A percentile compares a stretch with the other conserved stretches of the same genome.
Conservation (phyloP, 2,888 invertebrate genomes). For the Zhuqinia jingwanae region DNA sequence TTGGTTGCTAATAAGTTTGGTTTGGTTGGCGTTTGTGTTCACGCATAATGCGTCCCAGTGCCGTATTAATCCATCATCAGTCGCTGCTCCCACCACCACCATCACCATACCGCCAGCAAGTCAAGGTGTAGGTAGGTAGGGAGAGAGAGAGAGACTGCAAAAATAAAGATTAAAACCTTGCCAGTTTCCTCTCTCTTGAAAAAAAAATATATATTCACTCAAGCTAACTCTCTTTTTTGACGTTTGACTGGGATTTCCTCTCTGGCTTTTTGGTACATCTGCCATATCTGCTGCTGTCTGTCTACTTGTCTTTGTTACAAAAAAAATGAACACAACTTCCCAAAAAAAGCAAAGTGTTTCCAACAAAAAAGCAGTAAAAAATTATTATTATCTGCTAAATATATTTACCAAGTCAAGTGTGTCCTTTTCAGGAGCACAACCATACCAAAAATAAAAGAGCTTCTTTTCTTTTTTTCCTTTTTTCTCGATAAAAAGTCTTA, state of each 20-base stretch:
- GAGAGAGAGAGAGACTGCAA: no score
- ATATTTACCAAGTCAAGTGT: constrained; percentile 38
- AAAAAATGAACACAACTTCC: constrained; percentile 45
- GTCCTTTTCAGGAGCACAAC: no score
- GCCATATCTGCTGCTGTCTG: no score
- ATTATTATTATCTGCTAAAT: constrained; percentile 6
- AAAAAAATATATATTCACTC: constrained; percentile 6
- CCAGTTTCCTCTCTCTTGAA: constrained; percentile 16
- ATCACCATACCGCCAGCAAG: no score
- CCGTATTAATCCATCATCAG: constrained; percentile 64
- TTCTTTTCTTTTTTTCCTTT: no score
- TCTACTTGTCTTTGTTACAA: background rate
- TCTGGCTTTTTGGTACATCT: background rate
- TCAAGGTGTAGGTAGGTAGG: no score
- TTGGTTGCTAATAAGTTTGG: constrained; percentile 3
- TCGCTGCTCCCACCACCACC: background rate
- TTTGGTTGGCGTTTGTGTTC: constrained; percentile 53
- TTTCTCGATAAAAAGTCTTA: no score
- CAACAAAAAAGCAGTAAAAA: constrained; percentile 23
- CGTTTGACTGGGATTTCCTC: constrained; percentile 69
- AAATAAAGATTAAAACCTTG: constrained; percentile 29
- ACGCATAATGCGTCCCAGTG: constrained; percentile 64
- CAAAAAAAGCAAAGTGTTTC: constrained; percentile 36
- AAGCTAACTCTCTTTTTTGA: constrained; percentile 43
- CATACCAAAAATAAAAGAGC: constrained; percentile 18